Evolutionary conservation across 2,888 invertebrate species (phyloP).

Genomic region (Amphimallon solstitiale): DNA sequence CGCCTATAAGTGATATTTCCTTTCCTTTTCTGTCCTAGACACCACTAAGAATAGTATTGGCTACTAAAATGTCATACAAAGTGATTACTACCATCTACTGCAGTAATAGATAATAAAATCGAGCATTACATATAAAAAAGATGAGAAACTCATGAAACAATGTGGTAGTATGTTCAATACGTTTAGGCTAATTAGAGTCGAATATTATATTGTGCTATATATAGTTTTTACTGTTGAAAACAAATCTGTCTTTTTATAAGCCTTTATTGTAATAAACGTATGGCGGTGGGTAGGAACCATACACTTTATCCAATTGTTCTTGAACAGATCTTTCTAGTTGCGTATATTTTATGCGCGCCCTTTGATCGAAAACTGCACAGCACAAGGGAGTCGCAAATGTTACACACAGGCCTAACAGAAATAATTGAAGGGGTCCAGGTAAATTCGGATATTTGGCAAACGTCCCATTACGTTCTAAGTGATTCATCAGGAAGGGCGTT

Average conservation of each 20-base stretch:
- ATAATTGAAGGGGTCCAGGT: slow-evolving; percentile 81
- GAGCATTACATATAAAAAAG: too few relatives aligned
- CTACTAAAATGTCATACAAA: too few relatives aligned
- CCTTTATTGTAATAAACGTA: slow-evolving; percentile 25
- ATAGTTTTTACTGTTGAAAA: too few relatives aligned
- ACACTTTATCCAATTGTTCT: slow-evolving; percentile 2
- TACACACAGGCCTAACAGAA: slow-evolving; percentile 74
- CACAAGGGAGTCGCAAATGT: slow-evolving; percentile 95
- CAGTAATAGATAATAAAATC: too few relatives aligned
- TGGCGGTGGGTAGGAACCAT: slow-evolving; percentile 8
- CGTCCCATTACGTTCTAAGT: slow-evolving; percentile 73
- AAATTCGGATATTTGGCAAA: slow-evolving; percentile 74
- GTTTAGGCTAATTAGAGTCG: too few relatives aligned
- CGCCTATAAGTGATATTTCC: too few relatives aligned
- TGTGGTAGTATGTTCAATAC: too few relatives aligned
- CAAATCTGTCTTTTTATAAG: slow-evolving; percentile 13
- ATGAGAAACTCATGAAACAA: too few relatives aligned
- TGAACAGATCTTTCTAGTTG: slow-evolving; percentile 78
- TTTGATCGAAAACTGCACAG: slow-evolving; percentile 95
- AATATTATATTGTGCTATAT: too few relatives aligned
- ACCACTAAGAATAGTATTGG: too few relatives aligned
- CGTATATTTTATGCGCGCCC: slow-evolving; percentile 74
- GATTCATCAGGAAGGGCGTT: slow-evolving; percentile 80
- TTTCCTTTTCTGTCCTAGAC: too few relatives aligned
- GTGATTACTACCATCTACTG: too few relatives aligned